These are phyloP conservation scores for Etia nguti DNA, from an alignment of 2,113 vertebrate genomes.

Conservation along the genomic window DNA sequence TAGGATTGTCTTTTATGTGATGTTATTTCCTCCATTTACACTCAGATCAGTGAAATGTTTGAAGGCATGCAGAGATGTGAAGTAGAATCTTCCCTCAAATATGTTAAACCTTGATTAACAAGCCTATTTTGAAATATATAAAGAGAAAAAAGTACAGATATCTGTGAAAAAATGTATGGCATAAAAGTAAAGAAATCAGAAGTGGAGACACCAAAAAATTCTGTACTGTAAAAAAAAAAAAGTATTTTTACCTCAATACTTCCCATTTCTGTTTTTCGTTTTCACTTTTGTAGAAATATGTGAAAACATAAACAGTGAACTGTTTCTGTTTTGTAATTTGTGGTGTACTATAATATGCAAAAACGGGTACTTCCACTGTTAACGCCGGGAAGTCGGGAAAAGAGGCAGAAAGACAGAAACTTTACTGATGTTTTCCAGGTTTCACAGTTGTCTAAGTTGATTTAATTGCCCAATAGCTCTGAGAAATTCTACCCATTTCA, in stretches of 20 bases:
- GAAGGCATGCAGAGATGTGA: not conserved
- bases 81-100: not conserved
- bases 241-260: not conserved
- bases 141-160: not conserved
- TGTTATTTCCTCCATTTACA: not conserved
- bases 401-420: not conserved
- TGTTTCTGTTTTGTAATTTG: not conserved
- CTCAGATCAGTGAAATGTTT: not conserved
- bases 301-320: not conserved
- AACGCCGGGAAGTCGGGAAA: not conserved
- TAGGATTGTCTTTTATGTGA: not conserved
- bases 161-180: not conserved
- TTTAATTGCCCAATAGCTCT: constrained; percentile 25
- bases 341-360: not conserved
- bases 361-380: not conserved
- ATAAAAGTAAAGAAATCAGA: not conserved
- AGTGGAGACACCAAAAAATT: not conserved
- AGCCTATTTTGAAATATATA: not conserved
- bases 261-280: not conserved
- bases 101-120: not conserved
- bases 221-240: not conserved
- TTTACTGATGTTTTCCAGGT: not conserved
- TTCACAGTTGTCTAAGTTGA: constrained; percentile 8
- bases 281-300: not conserved
- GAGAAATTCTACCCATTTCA: constrained; percentile 17